Evolutionary conservation across 2,797 vertebrate genomes (phyloP).

Genomic region (Enteromius fasciolatus): DNA sequence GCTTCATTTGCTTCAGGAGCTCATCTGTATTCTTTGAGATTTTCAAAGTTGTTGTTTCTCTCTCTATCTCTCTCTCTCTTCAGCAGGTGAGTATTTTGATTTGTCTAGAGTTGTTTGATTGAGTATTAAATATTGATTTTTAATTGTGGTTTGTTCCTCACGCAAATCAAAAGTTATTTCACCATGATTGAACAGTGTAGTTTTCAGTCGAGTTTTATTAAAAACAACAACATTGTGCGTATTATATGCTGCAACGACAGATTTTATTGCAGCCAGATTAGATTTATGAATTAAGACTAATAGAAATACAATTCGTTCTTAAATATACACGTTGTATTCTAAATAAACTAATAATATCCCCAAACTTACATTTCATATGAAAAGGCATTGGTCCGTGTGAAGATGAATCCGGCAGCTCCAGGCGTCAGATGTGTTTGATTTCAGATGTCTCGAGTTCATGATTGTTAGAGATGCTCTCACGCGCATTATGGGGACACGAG

Average conservation of each 20-base stretch:
- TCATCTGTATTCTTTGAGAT: neutral
- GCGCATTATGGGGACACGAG: neutral
- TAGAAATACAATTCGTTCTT: neutral
- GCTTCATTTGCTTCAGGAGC: slow-evolving; percentile 9
- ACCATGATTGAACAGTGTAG: neutral
- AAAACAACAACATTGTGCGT: neutral
- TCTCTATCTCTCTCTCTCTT: neutral
- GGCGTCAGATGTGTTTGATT: neutral
- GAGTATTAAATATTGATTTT: neutral
- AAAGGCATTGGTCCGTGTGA: neutral
- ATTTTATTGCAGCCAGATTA: neutral
- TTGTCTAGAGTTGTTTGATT: neutral
- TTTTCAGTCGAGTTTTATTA: neutral
- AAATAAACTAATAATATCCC: neutral
- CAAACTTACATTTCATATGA: neutral
- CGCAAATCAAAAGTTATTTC: neutral
- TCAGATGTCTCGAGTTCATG: neutral
- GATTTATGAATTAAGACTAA: too few species aligned
- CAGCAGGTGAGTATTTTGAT: slow-evolving; percentile 21
- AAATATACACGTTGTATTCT: neutral
- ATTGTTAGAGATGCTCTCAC: neutral
- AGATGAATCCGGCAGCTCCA: neutral
- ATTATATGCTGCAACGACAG: neutral
- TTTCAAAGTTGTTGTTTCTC: neutral
- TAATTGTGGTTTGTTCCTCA: neutral